phyloP scores from a whole-genome alignment of 2,797 vertebrate genomes.

The Choloepus didactylus region DNA sequence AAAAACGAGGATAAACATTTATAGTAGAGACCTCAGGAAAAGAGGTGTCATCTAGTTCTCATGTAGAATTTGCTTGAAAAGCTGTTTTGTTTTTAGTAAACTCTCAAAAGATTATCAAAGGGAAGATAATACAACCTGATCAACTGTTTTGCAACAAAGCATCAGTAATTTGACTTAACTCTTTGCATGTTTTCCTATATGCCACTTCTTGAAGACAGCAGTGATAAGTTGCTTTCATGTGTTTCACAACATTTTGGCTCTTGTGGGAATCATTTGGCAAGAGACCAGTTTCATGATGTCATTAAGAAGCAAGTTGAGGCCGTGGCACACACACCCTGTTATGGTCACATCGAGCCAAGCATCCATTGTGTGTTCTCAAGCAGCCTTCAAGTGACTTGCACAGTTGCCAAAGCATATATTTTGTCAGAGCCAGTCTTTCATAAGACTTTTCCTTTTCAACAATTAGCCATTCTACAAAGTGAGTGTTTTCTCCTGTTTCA shows the following conservation, averaged over 20 bases:
- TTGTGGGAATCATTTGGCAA: conserved; percentile 11
- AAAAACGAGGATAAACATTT: not conserved
- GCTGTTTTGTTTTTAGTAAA: not conserved
- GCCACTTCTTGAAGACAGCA: conserved; percentile 1
- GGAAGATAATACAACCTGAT: not conserved
- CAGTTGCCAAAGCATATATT: not conserved
- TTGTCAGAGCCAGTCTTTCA: not conserved
- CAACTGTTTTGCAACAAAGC: not conserved
- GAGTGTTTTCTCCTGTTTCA: not conserved
- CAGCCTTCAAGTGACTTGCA: not conserved
- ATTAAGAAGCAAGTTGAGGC: conserved; percentile 62
- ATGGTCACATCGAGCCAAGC: not conserved
- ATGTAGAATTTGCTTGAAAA: not conserved
- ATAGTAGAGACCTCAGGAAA: not conserved
- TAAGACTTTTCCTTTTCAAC: not conserved
- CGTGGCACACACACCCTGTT: conserved; percentile 2
- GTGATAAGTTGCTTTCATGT: not conserved
- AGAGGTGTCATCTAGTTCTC: not conserved
- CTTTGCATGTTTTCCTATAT: not conserved
- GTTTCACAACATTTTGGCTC: conserved; percentile 62
- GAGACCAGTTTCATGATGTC: conserved; percentile 67
- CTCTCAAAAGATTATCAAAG: not conserved
- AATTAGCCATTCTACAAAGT: not conserved
- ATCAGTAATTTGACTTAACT: not conserved
- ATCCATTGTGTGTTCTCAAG: not conserved